These are phyloP conservation scores for Cotesia glomerata DNA, from an alignment of 1,140 invertebrate genomes.

Conservation along the genomic window DNA sequence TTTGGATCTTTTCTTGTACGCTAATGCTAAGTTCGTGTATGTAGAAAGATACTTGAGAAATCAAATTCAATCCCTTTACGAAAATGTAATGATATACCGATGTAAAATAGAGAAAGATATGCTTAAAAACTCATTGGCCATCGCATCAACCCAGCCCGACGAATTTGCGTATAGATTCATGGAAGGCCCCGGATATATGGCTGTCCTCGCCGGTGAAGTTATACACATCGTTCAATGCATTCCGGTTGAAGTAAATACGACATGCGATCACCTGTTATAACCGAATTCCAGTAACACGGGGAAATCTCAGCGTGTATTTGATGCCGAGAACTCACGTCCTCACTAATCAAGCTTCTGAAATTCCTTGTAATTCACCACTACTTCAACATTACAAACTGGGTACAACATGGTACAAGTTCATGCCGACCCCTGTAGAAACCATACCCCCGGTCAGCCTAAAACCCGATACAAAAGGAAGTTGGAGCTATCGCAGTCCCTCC, in stretches of 20 bases:
- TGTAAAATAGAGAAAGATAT: slow-evolving; percentile 21
- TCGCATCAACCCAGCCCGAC: slow-evolving; percentile 27
- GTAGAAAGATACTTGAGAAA: slow-evolving; percentile 17
- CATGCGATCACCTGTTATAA: slow-evolving; percentile 30
- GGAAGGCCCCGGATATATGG: slow-evolving; percentile 37
- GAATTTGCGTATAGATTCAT: slow-evolving; percentile 36
- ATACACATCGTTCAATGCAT: slow-evolving; percentile 35
- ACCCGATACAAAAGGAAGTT: not conserved
- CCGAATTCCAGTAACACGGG: slow-evolving; percentile 25
- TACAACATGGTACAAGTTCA: not conserved
- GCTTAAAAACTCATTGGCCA: slow-evolving; percentile 8
- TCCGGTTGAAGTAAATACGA: slow-evolving; percentile 19
- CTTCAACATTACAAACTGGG: slow-evolving; percentile 28
- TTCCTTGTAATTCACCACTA: slow-evolving; percentile 15
- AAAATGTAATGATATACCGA: not conserved
- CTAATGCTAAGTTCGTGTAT: slow-evolving; percentile 32
- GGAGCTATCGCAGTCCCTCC: not conserved
- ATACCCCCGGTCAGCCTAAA: not conserved
- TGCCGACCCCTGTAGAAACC: not conserved
- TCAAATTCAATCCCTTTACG: slow-evolving; percentile 17
- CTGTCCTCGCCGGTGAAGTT: slow-evolving; percentile 27
- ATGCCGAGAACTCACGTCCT: slow-evolving; percentile 32
- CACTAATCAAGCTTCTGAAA: not conserved
- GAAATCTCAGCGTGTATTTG: slow-evolving; percentile 22
- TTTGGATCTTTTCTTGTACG: slow-evolving; percentile 31